Percentiles rank a stretch among this genome's conserved stretches.
Conservation (phyloP, 2,888 invertebrate genomes). For the Phengaris arion region DNA sequence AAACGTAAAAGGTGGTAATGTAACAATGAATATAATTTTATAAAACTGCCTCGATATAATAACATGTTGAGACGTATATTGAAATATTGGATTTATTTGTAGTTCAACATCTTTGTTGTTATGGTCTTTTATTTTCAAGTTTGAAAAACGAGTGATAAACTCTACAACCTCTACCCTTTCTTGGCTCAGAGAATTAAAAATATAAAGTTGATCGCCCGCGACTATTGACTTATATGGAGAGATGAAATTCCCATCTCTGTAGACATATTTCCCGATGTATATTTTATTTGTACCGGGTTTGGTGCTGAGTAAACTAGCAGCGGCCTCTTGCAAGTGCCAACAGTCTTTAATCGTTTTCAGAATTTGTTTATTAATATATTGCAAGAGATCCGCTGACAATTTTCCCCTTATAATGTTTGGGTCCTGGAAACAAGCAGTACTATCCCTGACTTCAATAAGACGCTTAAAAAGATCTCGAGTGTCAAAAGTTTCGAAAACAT, state of each 20-base stretch:
- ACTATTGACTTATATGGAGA: conserved; percentile 70
- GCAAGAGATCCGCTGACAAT: conserved; percentile 89
- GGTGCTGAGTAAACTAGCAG: conserved; percentile 80
- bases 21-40: conserved; percentile 85
- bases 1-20: conserved; percentile 87
- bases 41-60: conserved; percentile 70
- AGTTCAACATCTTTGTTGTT: conserved; percentile 75
- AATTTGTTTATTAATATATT: conserved; percentile 87
- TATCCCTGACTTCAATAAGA: conserved; percentile 82
- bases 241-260: conserved; percentile 64
- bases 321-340: conserved; percentile 65
- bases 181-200: conserved; percentile 92
- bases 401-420: conserved; percentile 99
- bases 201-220: conserved; percentile 82
- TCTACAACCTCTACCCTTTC: conserved; percentile 88
- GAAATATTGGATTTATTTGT: conserved; percentile 69
- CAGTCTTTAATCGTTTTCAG: conserved; percentile 58
- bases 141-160: conserved; percentile 83
- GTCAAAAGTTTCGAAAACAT: conserved; percentile 74
- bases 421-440: conserved; percentile 94
- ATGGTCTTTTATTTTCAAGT: conserved; percentile 85
- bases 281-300: conserved; percentile 86
- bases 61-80: conserved; percentile 52
- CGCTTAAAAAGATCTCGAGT: conserved; percentile 71
- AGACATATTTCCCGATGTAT: conserved; percentile 63